Conservation (phyloP, 2,113 vertebrate genomes). For the Condylura cristata region DNA sequence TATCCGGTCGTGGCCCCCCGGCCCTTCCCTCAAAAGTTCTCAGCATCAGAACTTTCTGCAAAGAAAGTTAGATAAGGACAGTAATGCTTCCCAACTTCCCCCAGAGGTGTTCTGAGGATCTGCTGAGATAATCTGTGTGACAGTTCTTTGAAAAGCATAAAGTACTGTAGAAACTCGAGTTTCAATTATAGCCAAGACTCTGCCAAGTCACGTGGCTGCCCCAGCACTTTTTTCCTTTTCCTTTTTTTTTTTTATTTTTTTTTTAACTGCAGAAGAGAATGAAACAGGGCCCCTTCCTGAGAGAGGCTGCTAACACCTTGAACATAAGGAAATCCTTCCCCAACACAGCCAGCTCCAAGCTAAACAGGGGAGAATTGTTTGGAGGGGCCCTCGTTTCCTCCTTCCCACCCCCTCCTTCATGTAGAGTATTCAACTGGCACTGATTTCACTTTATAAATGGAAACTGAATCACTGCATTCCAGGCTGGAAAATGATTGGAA, state of each 20-base stretch:
- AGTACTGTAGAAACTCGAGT: background rate
- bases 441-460: constrained; percentile 88
- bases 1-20: background rate
- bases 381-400: constrained; percentile 86
- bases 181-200: background rate
- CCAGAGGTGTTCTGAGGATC: constrained; percentile 7
- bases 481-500: constrained; percentile 87
- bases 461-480: constrained; percentile 87
- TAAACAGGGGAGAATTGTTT: constrained; percentile 85
- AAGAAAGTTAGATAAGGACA: constrained; percentile 27
- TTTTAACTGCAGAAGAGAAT: constrained; percentile 25
- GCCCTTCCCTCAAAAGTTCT: background rate
- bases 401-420: constrained; percentile 81
- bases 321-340: constrained; percentile 88
- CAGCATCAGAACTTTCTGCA: background rate
- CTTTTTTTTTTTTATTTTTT: background rate
- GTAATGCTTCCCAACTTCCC: background rate
- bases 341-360: constrained; percentile 82
- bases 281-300: constrained; percentile 49
- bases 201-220: background rate
- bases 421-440: constrained; percentile 82
- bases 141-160: constrained; percentile 26
- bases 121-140: background rate
- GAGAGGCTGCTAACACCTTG: constrained; percentile 79
- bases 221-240: background rate